A percentile compares a stretch with the other conserved stretches of the same genome.
phyloP scores from a whole-genome alignment of 1,140 invertebrate species.

The Cecropterus lyciades region DNA sequence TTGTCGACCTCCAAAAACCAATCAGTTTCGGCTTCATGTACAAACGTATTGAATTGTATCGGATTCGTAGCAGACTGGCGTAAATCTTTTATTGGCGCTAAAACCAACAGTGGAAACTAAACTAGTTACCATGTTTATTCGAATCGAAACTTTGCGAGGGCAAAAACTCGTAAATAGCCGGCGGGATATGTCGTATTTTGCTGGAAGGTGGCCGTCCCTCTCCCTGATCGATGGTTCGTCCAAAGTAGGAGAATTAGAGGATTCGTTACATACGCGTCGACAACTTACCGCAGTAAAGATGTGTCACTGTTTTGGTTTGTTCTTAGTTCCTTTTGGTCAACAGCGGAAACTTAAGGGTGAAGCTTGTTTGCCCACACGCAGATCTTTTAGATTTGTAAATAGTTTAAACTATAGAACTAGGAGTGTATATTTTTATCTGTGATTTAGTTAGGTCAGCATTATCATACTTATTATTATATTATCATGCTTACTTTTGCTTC shows the following conservation, averaged over 20 bases:
- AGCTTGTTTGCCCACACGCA: no score
- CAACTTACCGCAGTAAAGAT: constrained; percentile 28
- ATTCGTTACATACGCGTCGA: constrained; percentile 22
- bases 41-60: constrained; percentile 18
- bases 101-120: constrained; percentile 20
- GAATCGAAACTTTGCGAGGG: constrained; percentile 45
- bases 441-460: no score
- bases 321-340: constrained; percentile 1
- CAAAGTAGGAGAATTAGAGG: constrained; percentile 35
- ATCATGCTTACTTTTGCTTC: no score
- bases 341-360: not conserved
- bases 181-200: constrained; percentile 55
- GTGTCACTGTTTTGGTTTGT: constrained; percentile 28
- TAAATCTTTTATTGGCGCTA: constrained; percentile 32
- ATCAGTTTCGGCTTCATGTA: constrained; percentile 2
- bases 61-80: constrained; percentile 13
- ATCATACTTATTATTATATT: no score
- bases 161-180: constrained; percentile 53
- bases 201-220: constrained; percentile 59
- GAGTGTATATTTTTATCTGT: no score
- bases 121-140: constrained; percentile 37
- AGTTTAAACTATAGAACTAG: no score
- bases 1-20: constrained; percentile 18
- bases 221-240: constrained; percentile 57
- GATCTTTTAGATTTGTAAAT: no score